Conservation (phyloP, 2,888 invertebrate genomes). For the Ophion ellenae region DNA sequence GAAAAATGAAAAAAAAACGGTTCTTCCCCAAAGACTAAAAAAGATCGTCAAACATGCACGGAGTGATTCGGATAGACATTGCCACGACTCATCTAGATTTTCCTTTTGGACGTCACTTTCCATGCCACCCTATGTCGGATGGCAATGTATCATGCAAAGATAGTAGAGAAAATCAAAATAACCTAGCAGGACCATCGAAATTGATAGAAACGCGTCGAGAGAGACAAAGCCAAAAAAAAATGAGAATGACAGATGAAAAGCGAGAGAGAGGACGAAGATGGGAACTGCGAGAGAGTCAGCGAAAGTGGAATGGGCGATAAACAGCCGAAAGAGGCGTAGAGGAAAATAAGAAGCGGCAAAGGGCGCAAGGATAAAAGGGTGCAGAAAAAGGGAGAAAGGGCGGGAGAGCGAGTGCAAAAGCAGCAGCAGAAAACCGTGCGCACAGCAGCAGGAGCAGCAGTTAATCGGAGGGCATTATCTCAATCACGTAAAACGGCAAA, state of each 20-base stretch:
- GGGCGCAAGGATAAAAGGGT: constrained; percentile 55
- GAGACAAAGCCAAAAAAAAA: constrained; percentile 19
- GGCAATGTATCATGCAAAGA: too few species aligned
- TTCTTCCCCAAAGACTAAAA: too few species aligned
- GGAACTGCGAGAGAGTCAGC: not conserved
- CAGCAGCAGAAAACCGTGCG: constrained; percentile 59
- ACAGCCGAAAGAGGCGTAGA: constrained; percentile 33
- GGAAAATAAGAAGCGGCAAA: constrained; percentile 57
- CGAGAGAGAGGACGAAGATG: constrained; percentile 21
- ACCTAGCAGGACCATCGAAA: not conserved
- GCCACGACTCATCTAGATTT: too few species aligned
- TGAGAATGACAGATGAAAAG: constrained; percentile 27
- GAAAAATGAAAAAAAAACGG: too few species aligned
- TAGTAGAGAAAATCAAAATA: too few species aligned
- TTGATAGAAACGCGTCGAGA: constrained; percentile 29
- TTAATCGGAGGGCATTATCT: constrained; percentile 84
- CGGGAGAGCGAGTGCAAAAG: constrained; percentile 40
- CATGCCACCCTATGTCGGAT: too few species aligned
- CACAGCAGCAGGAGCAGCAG: constrained; percentile 71
- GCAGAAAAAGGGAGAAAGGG: constrained; percentile 43
- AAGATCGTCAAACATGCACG: too few species aligned
- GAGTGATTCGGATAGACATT: too few species aligned
- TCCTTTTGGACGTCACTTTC: too few species aligned
- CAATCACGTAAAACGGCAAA: constrained; percentile 84
- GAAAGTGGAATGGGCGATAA: constrained; percentile 49